Percentiles rank a stretch among this genome's conserved stretches.
Conservation (phyloP, 2,797 vertebrate species). For the Fistularia tabacaria region DNA sequence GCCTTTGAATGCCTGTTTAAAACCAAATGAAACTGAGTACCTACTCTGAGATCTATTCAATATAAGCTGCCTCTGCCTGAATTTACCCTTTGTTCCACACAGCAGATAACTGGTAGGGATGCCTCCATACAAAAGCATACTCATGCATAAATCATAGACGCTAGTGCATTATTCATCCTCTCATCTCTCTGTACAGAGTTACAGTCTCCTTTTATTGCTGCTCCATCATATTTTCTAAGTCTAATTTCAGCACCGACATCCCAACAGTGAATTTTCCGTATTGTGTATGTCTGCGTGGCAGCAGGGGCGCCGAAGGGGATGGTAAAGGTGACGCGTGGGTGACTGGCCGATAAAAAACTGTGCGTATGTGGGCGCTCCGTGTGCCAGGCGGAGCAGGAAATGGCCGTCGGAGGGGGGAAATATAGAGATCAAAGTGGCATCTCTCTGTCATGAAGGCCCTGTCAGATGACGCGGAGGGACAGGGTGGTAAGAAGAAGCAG, state of each 20-base stretch:
- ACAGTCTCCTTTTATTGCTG: conserved; percentile 29
- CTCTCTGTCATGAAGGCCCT: conserved; percentile 13
- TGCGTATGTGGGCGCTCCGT: conserved; percentile 7
- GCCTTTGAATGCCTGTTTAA: conserved; percentile 16
- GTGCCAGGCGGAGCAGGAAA: conserved; percentile 20
- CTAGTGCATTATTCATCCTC: conserved; percentile 71
- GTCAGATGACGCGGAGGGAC: background rate
- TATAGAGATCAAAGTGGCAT: conserved; percentile 48
- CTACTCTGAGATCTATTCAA: conserved; percentile 11
- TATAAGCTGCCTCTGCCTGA: conserved; percentile 16
- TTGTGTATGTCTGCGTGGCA: conserved; percentile 1
- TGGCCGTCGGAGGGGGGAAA: conserved; percentile 1
- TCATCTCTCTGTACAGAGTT: conserved; percentile 52
- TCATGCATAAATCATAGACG: conserved; percentile 69
- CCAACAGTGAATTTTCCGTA: conserved; percentile 32
- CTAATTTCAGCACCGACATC: conserved; percentile 40
- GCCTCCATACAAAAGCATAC: conserved; percentile 57
- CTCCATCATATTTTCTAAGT: conserved; percentile 27
- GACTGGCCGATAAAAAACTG: conserved; percentile 10
- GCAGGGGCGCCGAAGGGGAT: conserved; percentile 1
- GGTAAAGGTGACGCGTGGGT: conserved; percentile 46
- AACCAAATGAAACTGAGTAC: conserved; percentile 22
- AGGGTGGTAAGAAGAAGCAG: background rate
- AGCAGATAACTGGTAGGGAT: conserved; percentile 54
- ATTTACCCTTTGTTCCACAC: conserved; percentile 49